phyloP scores from a whole-genome alignment of 1,140 invertebrate species.

The Battus philenor region DNA sequence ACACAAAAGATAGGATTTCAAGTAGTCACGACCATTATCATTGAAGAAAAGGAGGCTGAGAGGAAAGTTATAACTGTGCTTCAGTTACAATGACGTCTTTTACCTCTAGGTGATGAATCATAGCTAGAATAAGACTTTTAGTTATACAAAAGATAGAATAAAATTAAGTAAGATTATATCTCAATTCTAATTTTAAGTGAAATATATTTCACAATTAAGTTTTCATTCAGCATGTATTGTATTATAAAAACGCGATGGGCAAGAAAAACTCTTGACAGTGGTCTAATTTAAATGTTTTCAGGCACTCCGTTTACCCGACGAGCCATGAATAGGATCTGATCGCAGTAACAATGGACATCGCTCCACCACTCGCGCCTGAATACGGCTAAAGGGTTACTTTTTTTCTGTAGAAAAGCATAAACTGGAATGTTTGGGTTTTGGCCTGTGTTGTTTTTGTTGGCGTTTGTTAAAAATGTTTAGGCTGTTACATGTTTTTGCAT shows the following conservation, averaged over 20 bases:
- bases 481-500: conserved; percentile 20
- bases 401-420: conserved; percentile 50
- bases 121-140: no score
- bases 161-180: no score
- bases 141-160: no score
- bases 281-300: conserved; percentile 62
- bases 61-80: no score
- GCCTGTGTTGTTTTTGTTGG: conserved; percentile 51
- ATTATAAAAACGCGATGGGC: conserved; percentile 20
- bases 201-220: no score
- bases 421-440: conserved; percentile 52
- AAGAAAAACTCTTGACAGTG: conserved; percentile 53
- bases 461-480: conserved; percentile 37
- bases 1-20: no score
- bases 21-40: no score
- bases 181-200: no score
- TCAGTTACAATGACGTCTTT: no score
- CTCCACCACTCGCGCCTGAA: conserved; percentile 33
- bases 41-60: no score
- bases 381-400: conserved; percentile 43
- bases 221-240: not conserved
- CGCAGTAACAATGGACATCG: conserved; percentile 45
- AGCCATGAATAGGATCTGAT: conserved; percentile 52
- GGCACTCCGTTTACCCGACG: conserved; percentile 43
- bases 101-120: no score